Evolutionary conservation across 2,888 invertebrate species (phyloP).

Genomic region (Podotricha telesiphe): DNA sequence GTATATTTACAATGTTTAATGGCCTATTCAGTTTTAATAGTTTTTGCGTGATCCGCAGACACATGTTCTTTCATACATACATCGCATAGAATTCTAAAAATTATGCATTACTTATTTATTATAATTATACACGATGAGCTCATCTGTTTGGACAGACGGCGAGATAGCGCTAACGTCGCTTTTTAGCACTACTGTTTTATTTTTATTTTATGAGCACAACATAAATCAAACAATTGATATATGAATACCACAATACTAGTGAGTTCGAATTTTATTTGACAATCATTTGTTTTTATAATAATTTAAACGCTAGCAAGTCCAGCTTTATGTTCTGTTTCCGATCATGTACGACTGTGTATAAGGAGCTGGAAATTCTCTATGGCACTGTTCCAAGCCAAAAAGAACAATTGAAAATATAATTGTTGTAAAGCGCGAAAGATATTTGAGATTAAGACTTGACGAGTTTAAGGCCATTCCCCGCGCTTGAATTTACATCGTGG

Average conservation of each 20-base stretch:
- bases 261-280: neutral
- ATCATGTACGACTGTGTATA: too few species aligned
- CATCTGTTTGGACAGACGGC: constrained; percentile 37
- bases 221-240: neutral
- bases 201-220: constrained; percentile 6
- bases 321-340: too few species aligned
- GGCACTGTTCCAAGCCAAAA: too few species aligned
- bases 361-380: too few species aligned
- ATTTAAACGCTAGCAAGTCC: too few species aligned
- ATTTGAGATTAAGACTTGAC: too few species aligned
- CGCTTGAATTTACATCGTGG: too few species aligned
- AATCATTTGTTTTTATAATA: neutral
- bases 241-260: neutral
- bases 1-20: too few species aligned
- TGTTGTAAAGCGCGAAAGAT: too few species aligned
- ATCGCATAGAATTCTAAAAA: constrained; percentile 15
- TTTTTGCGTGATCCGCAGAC: constrained; percentile 3
- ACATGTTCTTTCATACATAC: constrained; percentile 3
- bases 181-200: constrained; percentile 21
- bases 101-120: constrained; percentile 34
- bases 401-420: too few species aligned
- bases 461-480: too few species aligned
- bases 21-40: neutral
- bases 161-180: constrained; percentile 30
- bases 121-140: constrained; percentile 36